Evolutionary conservation across 2,113 vertebrate species (phyloP), one percentile per base, ranked within the genome.

Genomic region (Vidua macroura): DNA sequence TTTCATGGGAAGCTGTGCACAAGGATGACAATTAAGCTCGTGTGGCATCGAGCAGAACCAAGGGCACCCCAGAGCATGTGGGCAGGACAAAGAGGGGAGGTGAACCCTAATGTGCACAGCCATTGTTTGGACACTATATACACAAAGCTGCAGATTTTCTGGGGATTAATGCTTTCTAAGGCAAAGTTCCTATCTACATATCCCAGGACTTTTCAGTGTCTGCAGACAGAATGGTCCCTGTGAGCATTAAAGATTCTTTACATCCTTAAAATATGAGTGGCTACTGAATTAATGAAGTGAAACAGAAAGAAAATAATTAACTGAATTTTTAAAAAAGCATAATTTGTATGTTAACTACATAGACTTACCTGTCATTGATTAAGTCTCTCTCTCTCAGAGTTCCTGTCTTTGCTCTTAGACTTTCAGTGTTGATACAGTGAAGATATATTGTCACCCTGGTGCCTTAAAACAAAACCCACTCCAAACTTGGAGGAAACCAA

Each of bases 1-100:
- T 44, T 15, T 30, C 3, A 0, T 15, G 70, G 25, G 22, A 56
- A 56, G 22, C 2, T 3, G 4, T 41, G 7, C 1, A 2, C 24
- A 19, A 53, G 17, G 28, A 25, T 49, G 11, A 5, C 75, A 64
- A 0, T 3, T 33, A 3, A 14, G 15, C 13, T 81, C 3, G 0
- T 25, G 12, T 10, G 51, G 27, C 19, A 62, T 12, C 7, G 13
- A 21, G 18, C 49, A 72, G 30, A 44, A 35, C 12, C 49, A n/a
- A 24, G 63, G 11, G 35, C 7, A 35, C 35, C 49, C 1, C 4
- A 37, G 60, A 59, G 9, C 12, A 6, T 10, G 28, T 28, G 39
- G 35, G 15, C 44, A 68, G 37, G 51, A 44, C 41, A 52, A 60
- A 44, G 44, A 15, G n/a, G 24, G 14, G 21, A 69, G 22, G 8